Conservation (phyloP, 2,888 invertebrate genomes). For the Heliconius charithonia region DNA sequence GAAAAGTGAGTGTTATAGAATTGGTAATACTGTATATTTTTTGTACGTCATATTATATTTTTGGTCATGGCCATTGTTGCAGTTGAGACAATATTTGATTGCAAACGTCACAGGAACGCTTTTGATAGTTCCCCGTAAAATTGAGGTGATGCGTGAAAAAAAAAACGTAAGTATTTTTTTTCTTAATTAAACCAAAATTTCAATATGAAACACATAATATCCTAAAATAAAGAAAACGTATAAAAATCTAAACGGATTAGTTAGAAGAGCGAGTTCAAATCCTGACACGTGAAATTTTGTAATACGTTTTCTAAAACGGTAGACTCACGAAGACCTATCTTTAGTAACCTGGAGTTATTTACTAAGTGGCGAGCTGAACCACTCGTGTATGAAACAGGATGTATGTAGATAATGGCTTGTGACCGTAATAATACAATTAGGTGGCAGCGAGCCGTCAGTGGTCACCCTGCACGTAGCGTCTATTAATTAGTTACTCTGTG, state of each 20-base stretch:
- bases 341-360: not conserved
- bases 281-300: no score
- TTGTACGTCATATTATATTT: no score
- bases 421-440: conserved; percentile 36
- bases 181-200: no score
- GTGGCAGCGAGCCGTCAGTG: conserved; percentile 14
- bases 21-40: not conserved
- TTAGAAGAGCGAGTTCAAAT: no score
- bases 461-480: conserved; percentile 8
- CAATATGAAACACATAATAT: no score
- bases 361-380: not conserved
- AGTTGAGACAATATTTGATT: not conserved
- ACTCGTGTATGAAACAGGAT: conserved; percentile 14
- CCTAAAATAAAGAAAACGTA: no score
- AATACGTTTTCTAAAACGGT: no score
- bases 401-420: conserved; percentile 14
- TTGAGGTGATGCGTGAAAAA: no score
- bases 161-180: no score
- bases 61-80: no score
- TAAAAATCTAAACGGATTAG: no score
- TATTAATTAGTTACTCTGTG: conserved; percentile 14
- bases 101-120: not conserved
- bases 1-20: not conserved
- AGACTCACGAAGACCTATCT: not conserved
- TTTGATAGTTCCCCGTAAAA: no score